A percentile compares a stretch with the other conserved stretches of the same genome.
phyloP scores from a whole-genome alignment of 2,888 invertebrate species.

The Acleris cristana region DNA sequence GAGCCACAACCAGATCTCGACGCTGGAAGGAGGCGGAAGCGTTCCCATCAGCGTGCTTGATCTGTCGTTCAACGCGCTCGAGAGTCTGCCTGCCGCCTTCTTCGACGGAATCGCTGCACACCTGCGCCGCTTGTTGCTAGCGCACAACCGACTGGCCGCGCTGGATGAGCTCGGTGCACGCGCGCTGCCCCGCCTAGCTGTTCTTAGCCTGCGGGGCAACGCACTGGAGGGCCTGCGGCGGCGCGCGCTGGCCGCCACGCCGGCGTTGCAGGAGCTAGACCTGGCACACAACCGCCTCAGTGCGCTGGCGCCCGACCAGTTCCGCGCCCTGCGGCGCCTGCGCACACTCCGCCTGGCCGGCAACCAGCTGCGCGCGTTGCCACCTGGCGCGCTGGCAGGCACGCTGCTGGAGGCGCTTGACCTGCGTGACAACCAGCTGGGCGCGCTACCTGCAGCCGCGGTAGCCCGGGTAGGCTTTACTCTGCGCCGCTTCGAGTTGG shows the following conservation, averaged over 20 bases:
- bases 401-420: conserved; percentile 85
- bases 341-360: conserved; percentile 89
- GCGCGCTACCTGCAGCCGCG: conserved; percentile 85
- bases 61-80: conserved; percentile 85
- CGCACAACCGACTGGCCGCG: conserved; percentile 81
- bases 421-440: conserved; percentile 87
- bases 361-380: conserved; percentile 89
- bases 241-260: conserved; percentile 83
- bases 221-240: conserved; percentile 15
- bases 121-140: conserved; percentile 70
- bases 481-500: conserved; percentile 85
- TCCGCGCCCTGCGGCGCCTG: conserved; percentile 86
- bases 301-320: conserved; percentile 87
- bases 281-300: conserved; percentile 62
- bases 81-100: conserved; percentile 82
- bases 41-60: conserved; percentile 85
- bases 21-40: conserved; percentile 55
- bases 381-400: conserved; percentile 85
- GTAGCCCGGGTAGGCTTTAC: conserved; percentile 54
- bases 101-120: conserved; percentile 71
- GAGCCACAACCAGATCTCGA: conserved; percentile 85
- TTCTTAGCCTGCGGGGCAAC: conserved; percentile 85
- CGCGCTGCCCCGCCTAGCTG: conserved; percentile 73
- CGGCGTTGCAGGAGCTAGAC: conserved; percentile 63
- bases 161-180: conserved; percentile 73